Base-by-base conservation (phyloP, 30 jellyfish, hydroid and myxozoan genomes). In the Hydra vulgaris region DNA sequence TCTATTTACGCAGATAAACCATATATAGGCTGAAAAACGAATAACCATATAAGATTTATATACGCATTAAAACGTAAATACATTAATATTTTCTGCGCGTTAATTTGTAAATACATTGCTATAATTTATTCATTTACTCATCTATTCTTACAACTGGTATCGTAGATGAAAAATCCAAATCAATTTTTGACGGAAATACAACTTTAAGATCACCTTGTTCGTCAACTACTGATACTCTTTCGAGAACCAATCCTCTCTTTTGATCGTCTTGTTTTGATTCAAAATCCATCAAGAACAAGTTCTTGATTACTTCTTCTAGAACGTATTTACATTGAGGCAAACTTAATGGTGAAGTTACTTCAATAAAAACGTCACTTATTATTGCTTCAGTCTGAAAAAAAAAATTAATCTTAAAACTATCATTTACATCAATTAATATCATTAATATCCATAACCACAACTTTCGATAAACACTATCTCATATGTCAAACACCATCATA, bases 341-440 rank as follows among this genome's bases (percentile, higher is more conserved):
- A 74, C 95, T 88, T 74, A 81, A 87, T 23, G 96, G 79, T 69
- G 96, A 88, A 19, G 96, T 79, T 25, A 88, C 95, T 53, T 88
- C 96, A 1, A 88, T 71, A 23, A 88, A 82, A 68, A 88, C 74
- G 72, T 88, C 96, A 55, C 84, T 53, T 16, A 88, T 83, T 0
- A 89, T 69, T n/a, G 95, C 84, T 67, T 71, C 66, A 7, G 85
- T 71, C 96, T 88, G 80, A 25, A 81, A 83, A 53, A 21, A 20
- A 81, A 20, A 40, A 40, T 40, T 3, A 40, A 5, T 5, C 12
- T 40, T 40, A 3, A 5, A 20, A 23, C 15, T 8, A 69, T 1
- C 27, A 5, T 15, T 4, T 8, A 15, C 76, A 1, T 5, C 25
- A 69, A 69, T 1, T 20, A 4, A 15, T 15, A 23, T 1, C 76